These are phyloP conservation scores for Acholoe squamosa DNA, from an alignment of 2,888 invertebrate genomes.

Conservation along the genomic window DNA sequence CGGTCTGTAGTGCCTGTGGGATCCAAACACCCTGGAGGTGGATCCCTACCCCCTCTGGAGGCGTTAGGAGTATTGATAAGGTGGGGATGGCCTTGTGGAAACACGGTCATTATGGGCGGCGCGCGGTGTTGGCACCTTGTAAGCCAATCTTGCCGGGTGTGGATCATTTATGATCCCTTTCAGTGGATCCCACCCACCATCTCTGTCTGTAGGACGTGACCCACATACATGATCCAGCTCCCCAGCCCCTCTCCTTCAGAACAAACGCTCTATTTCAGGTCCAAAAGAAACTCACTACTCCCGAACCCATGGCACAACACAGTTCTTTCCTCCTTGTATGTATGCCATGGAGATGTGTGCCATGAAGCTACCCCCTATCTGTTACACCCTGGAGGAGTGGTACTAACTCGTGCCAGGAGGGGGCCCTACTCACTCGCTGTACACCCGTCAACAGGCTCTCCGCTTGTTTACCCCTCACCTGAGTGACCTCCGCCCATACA, in stretches of 20 bases:
- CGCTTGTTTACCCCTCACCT: not conserved
- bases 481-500: not conserved
- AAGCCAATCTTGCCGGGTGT: not conserved
- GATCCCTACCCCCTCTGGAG: not conserved
- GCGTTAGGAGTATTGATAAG: not conserved
- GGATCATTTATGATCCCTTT: slow-evolving; percentile 7
- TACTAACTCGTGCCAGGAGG: not conserved
- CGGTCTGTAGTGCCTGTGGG: not conserved
- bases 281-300: not conserved
- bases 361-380: no score
- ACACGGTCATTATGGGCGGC: not conserved
- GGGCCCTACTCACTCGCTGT: not conserved
- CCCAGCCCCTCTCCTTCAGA: not conserved
- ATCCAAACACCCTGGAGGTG: not conserved
- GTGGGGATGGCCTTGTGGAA: not conserved
- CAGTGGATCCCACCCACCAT: not conserved
- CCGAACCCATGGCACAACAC: not conserved
- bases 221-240: not conserved
- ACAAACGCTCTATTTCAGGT: no score
- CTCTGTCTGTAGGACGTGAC: not conserved
- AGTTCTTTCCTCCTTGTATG: not conserved
- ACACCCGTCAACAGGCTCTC: not conserved
- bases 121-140: not conserved
- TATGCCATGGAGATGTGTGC: not conserved
- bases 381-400: slow-evolving; percentile 2